Percentiles rank a stretch among this genome's conserved stretches.
Evolutionary conservation across 2,888 invertebrate genomes (phyloP).

Genomic region (Dryadula phaetusa): DNA sequence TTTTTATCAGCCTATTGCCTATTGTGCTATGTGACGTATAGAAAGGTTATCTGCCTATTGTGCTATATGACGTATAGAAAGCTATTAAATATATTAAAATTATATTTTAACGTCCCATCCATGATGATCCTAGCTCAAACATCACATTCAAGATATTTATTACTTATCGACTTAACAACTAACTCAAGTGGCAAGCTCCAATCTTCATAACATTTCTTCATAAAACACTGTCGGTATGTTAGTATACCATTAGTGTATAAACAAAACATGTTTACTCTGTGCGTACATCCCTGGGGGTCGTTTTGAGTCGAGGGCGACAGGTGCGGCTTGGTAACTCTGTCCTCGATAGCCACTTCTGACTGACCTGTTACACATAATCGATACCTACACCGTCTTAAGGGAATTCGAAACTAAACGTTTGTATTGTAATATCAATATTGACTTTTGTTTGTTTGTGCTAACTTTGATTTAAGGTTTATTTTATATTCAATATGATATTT

Average conservation of each 20-base stretch:
- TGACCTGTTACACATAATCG: constrained; percentile 38
- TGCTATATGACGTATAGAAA: too few species aligned
- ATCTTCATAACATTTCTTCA: background rate
- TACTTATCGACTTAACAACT: background rate
- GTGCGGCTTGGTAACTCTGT: constrained; percentile 32
- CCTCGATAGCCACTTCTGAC: constrained; percentile 36
- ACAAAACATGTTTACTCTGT: constrained; percentile 9
- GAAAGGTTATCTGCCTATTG: too few species aligned
- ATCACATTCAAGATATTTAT: background rate
- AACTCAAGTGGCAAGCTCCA: too few species aligned
- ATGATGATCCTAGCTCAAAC: too few species aligned
- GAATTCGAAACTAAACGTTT: constrained; percentile 16
- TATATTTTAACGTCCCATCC: too few species aligned
- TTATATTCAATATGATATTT: background rate
- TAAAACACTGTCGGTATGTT: background rate
- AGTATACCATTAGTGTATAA: constrained; percentile 13
- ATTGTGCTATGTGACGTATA: too few species aligned
- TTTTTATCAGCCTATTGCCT: too few species aligned
- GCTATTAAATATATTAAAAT: too few species aligned
- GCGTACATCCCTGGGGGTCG: constrained; percentile 5
- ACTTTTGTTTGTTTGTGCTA: background rate
- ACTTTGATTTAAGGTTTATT: constrained; percentile 11
- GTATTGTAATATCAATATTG: background rate
- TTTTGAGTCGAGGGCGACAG: constrained; percentile 32
- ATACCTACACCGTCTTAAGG: constrained; percentile 25